Conservation (phyloP, 2,113 vertebrate genomes). For the Indicator indicator region DNA sequence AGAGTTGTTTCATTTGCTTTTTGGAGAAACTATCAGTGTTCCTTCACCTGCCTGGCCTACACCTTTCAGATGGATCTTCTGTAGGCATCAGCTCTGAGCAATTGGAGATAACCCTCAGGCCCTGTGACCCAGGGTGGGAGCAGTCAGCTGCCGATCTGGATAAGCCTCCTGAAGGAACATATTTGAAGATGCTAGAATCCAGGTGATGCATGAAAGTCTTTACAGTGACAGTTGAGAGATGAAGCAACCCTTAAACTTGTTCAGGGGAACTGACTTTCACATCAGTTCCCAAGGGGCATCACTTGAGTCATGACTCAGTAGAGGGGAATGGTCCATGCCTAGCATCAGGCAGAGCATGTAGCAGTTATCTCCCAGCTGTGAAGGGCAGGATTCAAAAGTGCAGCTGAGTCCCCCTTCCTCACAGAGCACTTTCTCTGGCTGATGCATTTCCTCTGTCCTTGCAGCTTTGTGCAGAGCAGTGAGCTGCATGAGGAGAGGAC, state of each 20-base stretch:
- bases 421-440: background rate
- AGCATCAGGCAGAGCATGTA: background rate
- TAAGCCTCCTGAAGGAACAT: background rate
- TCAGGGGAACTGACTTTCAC: background rate
- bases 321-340: background rate
- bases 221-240: background rate
- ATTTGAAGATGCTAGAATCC: constrained; percentile 19
- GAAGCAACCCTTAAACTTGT: background rate
- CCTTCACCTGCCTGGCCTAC: background rate
- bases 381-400: background rate
- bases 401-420: background rate
- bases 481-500: background rate
- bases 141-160: background rate
- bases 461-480: background rate
- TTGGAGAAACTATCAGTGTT: background rate
- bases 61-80: constrained; percentile 1
- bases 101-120: background rate
- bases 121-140: background rate
- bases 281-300: background rate
- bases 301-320: background rate
- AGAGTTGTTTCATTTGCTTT: background rate
- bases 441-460: background rate
- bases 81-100: background rate
- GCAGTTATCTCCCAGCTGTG: background rate
- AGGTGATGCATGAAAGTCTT: constrained; percentile 57